These are phyloP conservation scores for Plutella xylostella DNA, from an alignment of 2,888 invertebrate species.

Conservation along the genomic window DNA sequence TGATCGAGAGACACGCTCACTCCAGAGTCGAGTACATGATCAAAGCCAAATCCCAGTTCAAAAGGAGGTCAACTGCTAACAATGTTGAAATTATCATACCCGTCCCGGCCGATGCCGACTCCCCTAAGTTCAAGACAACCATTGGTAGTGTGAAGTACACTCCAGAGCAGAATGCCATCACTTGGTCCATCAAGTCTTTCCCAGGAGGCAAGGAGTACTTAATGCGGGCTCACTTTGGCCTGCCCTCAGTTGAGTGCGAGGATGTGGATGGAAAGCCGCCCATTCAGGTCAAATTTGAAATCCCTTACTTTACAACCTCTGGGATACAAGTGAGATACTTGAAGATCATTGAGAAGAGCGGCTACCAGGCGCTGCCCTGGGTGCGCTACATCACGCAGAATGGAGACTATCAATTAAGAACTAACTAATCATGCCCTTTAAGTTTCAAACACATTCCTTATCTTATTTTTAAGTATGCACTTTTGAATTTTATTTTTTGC, in stretches of 20 bases:
- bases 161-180: conserved; percentile 95
- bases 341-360: conserved; percentile 99
- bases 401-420: conserved; percentile 97
- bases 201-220: conserved; percentile 98
- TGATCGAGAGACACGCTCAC: conserved; percentile 97
- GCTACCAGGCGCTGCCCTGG: conserved; percentile 99
- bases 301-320: conserved; percentile 98
- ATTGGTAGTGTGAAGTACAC: conserved; percentile 98
- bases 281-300: conserved; percentile 98
- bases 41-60: conserved; percentile 98
- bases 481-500: conserved; percentile 31
- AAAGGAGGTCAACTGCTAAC: conserved; percentile 96
- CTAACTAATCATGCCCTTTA: conserved; percentile 72
- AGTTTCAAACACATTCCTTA: conserved; percentile 20
- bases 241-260: conserved; percentile 95
- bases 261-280: conserved; percentile 97
- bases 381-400: conserved; percentile 99
- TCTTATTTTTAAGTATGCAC: conserved; percentile 33
- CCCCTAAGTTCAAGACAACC: conserved; percentile 97
- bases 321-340: conserved; percentile 97
- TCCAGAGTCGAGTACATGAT: conserved; percentile 99
- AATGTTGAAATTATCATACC: conserved; percentile 98
- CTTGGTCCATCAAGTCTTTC: conserved; percentile 98
- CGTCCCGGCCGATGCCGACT: conserved; percentile 96
- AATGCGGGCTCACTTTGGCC: conserved; percentile 97